phyloP scores from a whole-genome alignment of 1,140 invertebrate genomes.

The Belonocnema kinseyi region DNA sequence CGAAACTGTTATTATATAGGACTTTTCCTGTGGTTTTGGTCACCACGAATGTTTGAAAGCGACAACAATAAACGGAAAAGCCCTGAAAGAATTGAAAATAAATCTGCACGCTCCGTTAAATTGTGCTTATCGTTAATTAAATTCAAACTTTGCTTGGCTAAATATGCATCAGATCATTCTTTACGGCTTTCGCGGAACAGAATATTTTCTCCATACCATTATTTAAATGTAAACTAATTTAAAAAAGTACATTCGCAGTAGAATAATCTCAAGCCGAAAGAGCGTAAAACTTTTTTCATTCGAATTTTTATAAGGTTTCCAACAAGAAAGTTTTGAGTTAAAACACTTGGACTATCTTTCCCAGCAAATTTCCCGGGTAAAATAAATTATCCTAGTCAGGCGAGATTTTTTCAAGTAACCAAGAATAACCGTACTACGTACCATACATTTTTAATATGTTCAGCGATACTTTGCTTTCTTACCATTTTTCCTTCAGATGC shows the following conservation, averaged over 20 bases:
- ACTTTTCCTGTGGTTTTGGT: no score
- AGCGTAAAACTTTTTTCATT: neutral
- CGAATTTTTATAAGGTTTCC: neutral
- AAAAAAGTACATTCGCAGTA: neutral
- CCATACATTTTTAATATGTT: constrained; percentile 12
- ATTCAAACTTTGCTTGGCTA: no score
- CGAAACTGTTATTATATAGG: no score
- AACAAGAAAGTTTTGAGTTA: neutral
- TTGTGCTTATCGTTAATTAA: no score
- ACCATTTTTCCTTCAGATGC: neutral
- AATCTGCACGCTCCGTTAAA: no score
- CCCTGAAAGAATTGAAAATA: no score
- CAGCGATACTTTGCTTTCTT: neutral
- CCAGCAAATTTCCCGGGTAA: constrained; percentile 4
- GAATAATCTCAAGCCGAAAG: neutral
- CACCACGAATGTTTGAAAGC: no score
- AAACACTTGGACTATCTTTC: neutral
- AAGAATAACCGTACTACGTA: neutral
- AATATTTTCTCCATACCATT: no score
- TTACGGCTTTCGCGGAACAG: no score
- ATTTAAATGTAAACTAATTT: neutral
- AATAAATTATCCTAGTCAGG: constrained; percentile 16
- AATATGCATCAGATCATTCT: no score
- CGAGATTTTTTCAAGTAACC: constrained; percentile 17
- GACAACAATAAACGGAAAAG: no score